phyloP scores from a whole-genome alignment of 2,113 vertebrate species.

The Scalopus aquaticus region DNA sequence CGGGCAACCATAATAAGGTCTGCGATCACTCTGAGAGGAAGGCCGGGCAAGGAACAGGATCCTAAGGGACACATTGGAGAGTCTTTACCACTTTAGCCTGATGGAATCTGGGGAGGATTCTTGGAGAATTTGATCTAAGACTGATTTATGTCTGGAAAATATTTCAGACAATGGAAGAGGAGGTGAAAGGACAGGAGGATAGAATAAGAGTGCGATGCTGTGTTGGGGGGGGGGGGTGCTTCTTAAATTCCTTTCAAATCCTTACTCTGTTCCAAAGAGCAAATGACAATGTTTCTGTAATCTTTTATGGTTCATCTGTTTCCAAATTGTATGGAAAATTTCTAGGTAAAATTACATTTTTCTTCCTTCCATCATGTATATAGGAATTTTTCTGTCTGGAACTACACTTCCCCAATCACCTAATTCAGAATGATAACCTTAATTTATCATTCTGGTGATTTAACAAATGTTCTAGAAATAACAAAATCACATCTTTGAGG shows the following conservation, averaged over 20 bases:
- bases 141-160: not conserved
- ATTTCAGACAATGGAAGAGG: not conserved
- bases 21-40: not conserved
- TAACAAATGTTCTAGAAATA: not conserved
- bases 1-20: not conserved
- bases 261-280: not conserved
- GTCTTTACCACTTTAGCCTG: no score
- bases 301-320: not conserved
- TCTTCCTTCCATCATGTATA: not conserved
- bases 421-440: not conserved
- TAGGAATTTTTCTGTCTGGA: constrained; percentile 1
- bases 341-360: not conserved
- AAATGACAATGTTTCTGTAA: not conserved
- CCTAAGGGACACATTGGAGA: not conserved
- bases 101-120: not conserved
- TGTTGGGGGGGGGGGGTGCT: no score
- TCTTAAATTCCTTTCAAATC: not conserved
- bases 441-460: not conserved
- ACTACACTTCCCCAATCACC: not conserved
- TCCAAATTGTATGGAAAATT: not conserved
- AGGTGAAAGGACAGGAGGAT: not conserved
- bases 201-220: rapidly evolving
- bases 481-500: not conserved
- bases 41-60: not conserved
- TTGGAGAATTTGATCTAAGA: not conserved